These are phyloP conservation scores for Dinomys branickii DNA, from an alignment of 2,113 vertebrate genomes.

Conservation along the genomic window DNA sequence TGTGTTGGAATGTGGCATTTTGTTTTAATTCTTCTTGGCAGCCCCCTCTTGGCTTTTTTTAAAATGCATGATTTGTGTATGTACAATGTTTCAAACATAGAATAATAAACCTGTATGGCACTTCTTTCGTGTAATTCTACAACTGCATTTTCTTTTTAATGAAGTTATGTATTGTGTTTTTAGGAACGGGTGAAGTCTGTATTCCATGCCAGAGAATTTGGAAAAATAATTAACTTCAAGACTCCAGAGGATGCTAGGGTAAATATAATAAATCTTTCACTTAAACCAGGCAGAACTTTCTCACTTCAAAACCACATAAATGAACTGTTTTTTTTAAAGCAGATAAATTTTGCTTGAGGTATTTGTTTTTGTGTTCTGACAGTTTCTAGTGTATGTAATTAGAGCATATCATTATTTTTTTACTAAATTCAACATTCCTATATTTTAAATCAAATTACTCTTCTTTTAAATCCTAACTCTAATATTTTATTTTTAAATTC, in stretches of 20 bases:
- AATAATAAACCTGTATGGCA: not conserved
- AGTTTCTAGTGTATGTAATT: slow-evolving; percentile 26
- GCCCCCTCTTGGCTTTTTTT: slow-evolving; percentile 4
- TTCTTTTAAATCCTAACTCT: slow-evolving; percentile 32
- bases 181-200: slow-evolving; percentile 98
- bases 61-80: not conserved
- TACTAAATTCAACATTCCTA: not conserved
- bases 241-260: slow-evolving; percentile 95
- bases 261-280: slow-evolving; percentile 76
- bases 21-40: slow-evolving; percentile 31
- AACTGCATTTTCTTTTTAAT: slow-evolving; percentile 59
- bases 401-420: not conserved
- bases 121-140: slow-evolving; percentile 47
- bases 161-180: slow-evolving; percentile 65
- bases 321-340: not conserved
- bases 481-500: not conserved
- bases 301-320: slow-evolving; percentile 45
- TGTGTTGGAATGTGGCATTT: not conserved
- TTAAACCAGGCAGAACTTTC: slow-evolving; percentile 10
- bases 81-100: not conserved
- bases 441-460: slow-evolving; percentile 15
- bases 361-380: slow-evolving; percentile 17
- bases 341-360: slow-evolving; percentile 21
- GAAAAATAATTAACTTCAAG: slow-evolving; percentile 98
- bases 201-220: slow-evolving; percentile 98